phyloP scores from a whole-genome alignment of 2,888 invertebrate species.

The Yponomeuta evonymella region DNA sequence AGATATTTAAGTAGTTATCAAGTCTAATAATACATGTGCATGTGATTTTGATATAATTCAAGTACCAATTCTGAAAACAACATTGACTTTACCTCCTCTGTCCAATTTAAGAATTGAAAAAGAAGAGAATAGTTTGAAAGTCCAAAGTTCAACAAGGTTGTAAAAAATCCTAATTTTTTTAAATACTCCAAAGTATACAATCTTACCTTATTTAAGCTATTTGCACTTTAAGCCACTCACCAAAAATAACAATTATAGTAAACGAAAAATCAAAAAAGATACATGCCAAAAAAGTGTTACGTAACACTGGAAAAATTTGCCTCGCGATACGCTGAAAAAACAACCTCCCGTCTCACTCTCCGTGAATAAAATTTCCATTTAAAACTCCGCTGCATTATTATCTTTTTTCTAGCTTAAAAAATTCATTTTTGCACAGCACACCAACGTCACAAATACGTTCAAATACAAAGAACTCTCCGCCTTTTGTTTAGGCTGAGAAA shows the following conservation, averaged over 20 bases:
- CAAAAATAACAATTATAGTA: not conserved
- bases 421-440: slow-evolving; percentile 38
- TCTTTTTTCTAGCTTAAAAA: slow-evolving; percentile 71
- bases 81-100: too few relatives aligned
- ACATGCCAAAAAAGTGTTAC: slow-evolving; percentile 27
- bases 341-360: slow-evolving; percentile 56
- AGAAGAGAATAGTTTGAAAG: not conserved
- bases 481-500: slow-evolving; percentile 30
- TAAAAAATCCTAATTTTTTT: not conserved
- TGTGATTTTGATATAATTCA: too few relatives aligned
- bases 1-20: not conserved
- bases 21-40: not conserved
- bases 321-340: slow-evolving; percentile 45
- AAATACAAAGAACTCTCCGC: slow-evolving; percentile 23
- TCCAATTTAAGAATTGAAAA: not conserved
- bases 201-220: not conserved
- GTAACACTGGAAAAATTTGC: slow-evolving; percentile 58
- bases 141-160: not conserved
- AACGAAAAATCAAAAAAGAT: slow-evolving; percentile 11
- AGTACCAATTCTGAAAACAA: too few relatives aligned
- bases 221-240: not conserved
- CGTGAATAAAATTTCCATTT: slow-evolving; percentile 73
- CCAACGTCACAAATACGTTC: slow-evolving; percentile 31
- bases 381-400: slow-evolving; percentile 67
- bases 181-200: not conserved